phyloP scores from a whole-genome alignment of 2,113 vertebrate genomes.

The Albula glossodonta region DNA sequence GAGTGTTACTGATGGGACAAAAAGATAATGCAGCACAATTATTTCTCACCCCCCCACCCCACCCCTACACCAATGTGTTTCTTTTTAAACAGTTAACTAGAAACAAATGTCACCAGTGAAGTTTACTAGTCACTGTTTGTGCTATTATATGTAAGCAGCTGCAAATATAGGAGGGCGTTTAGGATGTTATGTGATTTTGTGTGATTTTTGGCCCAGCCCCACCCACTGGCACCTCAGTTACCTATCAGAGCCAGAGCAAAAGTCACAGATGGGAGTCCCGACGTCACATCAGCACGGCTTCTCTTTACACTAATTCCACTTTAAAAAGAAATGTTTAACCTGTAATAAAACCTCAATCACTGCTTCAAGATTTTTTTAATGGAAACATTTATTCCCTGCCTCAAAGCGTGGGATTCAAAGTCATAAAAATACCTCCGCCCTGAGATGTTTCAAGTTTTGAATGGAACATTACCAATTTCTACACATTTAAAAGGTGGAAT shows the following conservation, averaged over 20 bases:
- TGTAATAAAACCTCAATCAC: slow-evolving; percentile 16
- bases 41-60: slow-evolving; percentile 20
- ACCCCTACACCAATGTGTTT: neutral
- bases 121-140: neutral
- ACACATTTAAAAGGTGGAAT: slow-evolving; percentile 31
- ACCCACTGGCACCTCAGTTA: neutral
- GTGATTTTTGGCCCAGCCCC: neutral
- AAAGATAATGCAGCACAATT: slow-evolving; percentile 52
- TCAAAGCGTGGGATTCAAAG: slow-evolving; percentile 1
- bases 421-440: slow-evolving; percentile 17
- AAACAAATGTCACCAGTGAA: neutral
- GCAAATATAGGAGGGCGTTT: neutral
- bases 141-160: neutral
- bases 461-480: slow-evolving; percentile 21
- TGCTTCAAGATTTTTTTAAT: slow-evolving; percentile 21
- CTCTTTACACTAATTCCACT: slow-evolving; percentile 2
- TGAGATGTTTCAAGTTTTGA: slow-evolving; percentile 18
- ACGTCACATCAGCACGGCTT: neutral
- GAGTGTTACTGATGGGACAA: slow-evolving; percentile 71
- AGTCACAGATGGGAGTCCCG: neutral
- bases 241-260: neutral
- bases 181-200: neutral
- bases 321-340: slow-evolving; percentile 8
- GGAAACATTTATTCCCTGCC: slow-evolving; percentile 2
- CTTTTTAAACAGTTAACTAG: slow-evolving; percentile 4